Evolutionary conservation across 1,140 invertebrate species (phyloP), one percentile per base, ranked within the genome.

Genomic region (Caenorhabditis briggsae): DNA sequence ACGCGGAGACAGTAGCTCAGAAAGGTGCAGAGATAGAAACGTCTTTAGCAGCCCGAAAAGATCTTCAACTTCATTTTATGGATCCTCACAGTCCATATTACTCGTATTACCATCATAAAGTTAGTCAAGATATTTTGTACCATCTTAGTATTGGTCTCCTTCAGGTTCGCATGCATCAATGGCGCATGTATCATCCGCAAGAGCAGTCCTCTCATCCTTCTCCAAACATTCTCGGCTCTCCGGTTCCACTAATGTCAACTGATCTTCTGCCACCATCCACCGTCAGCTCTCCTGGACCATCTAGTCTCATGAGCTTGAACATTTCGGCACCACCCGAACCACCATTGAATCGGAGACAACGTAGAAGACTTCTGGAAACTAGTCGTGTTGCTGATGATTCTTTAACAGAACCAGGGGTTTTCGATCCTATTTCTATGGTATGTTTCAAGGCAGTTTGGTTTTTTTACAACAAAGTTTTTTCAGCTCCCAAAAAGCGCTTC

Each of bases 1-100:
- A 87, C 56, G 86, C 86, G 9, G 82, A 84, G 20, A 55, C 59
- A 20, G 86, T 87, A 5, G 86, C 82, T 1, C 58, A 70, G 46
- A 46, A 74, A 18, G 86, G 86, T 12, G 61, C 83, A 25, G 56
- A 84, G 18, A 41, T 84, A 16, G 86, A 87, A 41, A 18, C 14
- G 6, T 7, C 82, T n/a, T 16, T 83, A 16, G 53, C 65, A 82
- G 65, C 20, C 12, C 82, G 86, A 1, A 11, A 64, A 48, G 86
- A 87, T 41, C 55, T 87, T 7, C 20, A 87, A 85, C 65, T 87
- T 8, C 65, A 87, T 50, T 87, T 87, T 53, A 83, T 87, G 86
- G 48, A 84, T 18, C 86, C 86, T 14, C 46, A 33, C 7, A 87
- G 83, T 64, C 86, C 82, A 1, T 84, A 78, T 56, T 78, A 78